Evolutionary conservation across 2,888 invertebrate genomes (phyloP).

Genomic region (Diachrysia chrysitis): DNA sequence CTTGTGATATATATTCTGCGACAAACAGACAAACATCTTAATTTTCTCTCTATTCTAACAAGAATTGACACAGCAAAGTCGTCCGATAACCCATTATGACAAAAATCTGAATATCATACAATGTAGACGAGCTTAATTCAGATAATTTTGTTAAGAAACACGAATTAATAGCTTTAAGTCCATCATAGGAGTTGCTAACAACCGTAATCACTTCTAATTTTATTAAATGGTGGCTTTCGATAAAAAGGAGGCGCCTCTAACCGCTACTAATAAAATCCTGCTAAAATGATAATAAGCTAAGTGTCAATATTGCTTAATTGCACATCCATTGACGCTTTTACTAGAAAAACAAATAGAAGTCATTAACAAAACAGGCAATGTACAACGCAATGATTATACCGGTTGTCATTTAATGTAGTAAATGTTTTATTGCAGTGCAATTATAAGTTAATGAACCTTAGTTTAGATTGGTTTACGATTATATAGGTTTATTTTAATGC

Average conservation of each 20-base stretch:
- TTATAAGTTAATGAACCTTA: conserved; percentile 53
- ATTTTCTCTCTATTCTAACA: not conserved
- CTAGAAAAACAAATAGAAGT: accelerated
- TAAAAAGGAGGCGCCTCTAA: conserved; percentile 66
- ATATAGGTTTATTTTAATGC: conserved; percentile 32
- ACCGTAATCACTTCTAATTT: conserved; percentile 69
- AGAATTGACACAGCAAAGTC: conserved; percentile 38
- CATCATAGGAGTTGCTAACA: conserved; percentile 58
- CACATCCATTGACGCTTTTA: conserved; percentile 24
- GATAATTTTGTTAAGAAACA: conserved; percentile 46
- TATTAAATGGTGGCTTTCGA: conserved; percentile 57
- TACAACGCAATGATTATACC: not conserved
- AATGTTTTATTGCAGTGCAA: conserved; percentile 36
- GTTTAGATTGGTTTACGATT: conserved; percentile 51
- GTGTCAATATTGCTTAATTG: not conserved
- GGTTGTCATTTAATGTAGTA: conserved; percentile 9
- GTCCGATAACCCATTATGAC: conserved; percentile 32
- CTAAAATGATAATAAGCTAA: conserved; percentile 2
- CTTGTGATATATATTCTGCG: no score
- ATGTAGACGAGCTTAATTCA: conserved; percentile 29
- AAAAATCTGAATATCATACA: conserved; percentile 32
- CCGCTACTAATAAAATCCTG: conserved; percentile 38
- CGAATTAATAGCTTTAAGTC: conserved; percentile 39
- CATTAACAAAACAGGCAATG: not conserved
- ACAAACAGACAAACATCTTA: no score